These are phyloP conservation scores for Gymnarchus niloticus DNA, from an alignment of 2,113 vertebrate genomes.

Conservation along the genomic window DNA sequence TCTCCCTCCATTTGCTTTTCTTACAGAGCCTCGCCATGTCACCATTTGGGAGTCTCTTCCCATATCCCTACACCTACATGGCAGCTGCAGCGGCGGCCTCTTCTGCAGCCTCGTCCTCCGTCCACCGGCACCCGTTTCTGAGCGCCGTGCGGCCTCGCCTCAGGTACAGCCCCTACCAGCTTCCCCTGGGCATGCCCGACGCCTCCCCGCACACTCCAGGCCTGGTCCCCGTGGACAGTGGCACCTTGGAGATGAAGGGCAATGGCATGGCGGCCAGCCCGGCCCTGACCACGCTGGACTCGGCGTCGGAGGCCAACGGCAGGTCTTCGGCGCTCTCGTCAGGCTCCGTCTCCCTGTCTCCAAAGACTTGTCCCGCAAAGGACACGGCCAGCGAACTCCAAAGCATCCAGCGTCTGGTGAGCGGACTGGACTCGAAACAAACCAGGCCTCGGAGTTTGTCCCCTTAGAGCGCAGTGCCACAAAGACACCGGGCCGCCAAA, in stretches of 20 bases:
- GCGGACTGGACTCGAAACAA: slow-evolving; percentile 84
- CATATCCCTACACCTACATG: slow-evolving; percentile 97
- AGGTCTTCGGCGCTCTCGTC: slow-evolving; percentile 83
- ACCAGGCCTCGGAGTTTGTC: slow-evolving; percentile 84
- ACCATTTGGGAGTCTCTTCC: slow-evolving; percentile 87
- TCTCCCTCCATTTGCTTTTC: not conserved
- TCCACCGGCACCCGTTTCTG: slow-evolving; percentile 88
- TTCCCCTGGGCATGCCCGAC: slow-evolving; percentile 81
- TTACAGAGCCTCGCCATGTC: slow-evolving; percentile 91
- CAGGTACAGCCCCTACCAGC: slow-evolving; percentile 90
- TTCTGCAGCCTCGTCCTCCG: slow-evolving; percentile 74
- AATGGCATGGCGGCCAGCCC: slow-evolving; percentile 69
- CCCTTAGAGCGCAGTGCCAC: slow-evolving; percentile 59
- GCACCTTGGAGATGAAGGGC: slow-evolving; percentile 64
- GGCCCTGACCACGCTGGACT: slow-evolving; percentile 77
- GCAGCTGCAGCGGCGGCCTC: slow-evolving; percentile 81
- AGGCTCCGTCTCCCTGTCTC: slow-evolving; percentile 78
- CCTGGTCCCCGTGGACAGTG: slow-evolving; percentile 65
- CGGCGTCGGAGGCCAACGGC: slow-evolving; percentile 86
- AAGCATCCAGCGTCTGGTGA: slow-evolving; percentile 93
- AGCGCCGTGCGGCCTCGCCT: slow-evolving; percentile 84
- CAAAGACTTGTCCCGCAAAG: slow-evolving; percentile 80
- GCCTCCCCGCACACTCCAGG: slow-evolving; percentile 77
- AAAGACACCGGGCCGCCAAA: slow-evolving; percentile 16
- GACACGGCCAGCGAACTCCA: slow-evolving; percentile 87